phyloP scores from a whole-genome alignment of 2,113 vertebrate genomes.

The Athene noctua region DNA sequence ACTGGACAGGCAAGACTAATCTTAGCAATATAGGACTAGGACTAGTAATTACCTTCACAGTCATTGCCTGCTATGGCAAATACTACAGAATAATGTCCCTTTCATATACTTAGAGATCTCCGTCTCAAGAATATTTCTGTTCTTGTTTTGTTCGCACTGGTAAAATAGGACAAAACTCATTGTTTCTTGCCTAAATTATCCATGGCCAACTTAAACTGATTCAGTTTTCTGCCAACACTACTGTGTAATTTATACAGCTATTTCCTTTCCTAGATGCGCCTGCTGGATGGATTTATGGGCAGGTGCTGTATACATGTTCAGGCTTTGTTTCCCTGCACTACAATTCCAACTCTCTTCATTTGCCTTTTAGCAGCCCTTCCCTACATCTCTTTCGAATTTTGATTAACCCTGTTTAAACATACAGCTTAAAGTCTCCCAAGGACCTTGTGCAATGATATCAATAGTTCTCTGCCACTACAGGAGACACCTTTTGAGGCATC shows the following conservation, averaged over 20 bases:
- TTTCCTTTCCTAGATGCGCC: not conserved
- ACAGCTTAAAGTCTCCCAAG: not conserved
- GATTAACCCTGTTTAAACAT: not conserved
- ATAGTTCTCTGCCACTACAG: not conserved
- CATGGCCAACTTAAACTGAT: not conserved
- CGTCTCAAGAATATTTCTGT: not conserved
- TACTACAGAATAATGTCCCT: not conserved
- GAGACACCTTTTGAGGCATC: not conserved
- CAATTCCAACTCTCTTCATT: not conserved
- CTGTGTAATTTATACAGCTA: not conserved
- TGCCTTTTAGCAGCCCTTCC: not conserved
- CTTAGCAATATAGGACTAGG: not conserved
- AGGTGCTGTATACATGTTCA: fast-evolving
- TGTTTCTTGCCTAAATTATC: not conserved
- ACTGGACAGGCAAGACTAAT: not conserved
- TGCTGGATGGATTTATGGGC: not conserved
- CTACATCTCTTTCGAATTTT: not conserved
- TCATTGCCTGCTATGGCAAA: not conserved
- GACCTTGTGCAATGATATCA: not conserved
- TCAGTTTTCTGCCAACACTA: not conserved
- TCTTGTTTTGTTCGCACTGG: not conserved
- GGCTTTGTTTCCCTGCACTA: not conserved
- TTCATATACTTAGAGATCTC: not conserved
- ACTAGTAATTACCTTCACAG: not conserved
- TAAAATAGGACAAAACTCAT: not conserved